Evolutionary conservation across 1,140 invertebrate genomes (phyloP).

Genomic region (Zaprionus lachaisei): DNA sequence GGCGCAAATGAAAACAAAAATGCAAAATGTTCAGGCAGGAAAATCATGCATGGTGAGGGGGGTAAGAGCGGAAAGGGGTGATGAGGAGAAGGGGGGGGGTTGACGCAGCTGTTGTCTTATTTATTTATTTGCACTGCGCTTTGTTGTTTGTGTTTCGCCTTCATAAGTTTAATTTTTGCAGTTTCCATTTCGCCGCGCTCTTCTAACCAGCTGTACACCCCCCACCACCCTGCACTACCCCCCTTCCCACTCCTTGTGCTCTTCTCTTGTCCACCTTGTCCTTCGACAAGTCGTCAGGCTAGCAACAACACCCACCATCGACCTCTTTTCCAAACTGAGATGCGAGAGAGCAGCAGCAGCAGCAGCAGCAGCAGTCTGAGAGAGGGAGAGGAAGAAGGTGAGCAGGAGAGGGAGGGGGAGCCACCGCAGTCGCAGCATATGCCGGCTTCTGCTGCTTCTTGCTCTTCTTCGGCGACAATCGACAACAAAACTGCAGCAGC

Average conservation of each 20-base stretch:
- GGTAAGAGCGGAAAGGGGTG: not conserved
- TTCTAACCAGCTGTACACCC: constrained; percentile 30
- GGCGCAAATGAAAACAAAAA: constrained; percentile 5
- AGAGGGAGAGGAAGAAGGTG: constrained; percentile 7
- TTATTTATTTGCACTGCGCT: constrained; percentile 68
- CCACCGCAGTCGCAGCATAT: constrained; percentile 69
- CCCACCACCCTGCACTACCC: not conserved
- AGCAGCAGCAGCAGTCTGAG: no score
- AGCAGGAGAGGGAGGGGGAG: constrained; percentile 8
- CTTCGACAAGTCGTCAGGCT: constrained; percentile 36
- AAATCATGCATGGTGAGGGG: constrained; percentile 18
- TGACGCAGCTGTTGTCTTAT: constrained; percentile 69
- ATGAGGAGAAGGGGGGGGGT: not conserved
- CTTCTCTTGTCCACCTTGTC: constrained; percentile 22
- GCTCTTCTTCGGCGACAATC: constrained; percentile 58
- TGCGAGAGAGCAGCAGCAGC: constrained; percentile 14
- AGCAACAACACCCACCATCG: constrained; percentile 69
- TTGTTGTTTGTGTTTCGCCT: constrained; percentile 48
- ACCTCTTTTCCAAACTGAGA: constrained; percentile 75
- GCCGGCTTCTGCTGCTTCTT: constrained; percentile 73
- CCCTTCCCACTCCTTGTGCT: not conserved
- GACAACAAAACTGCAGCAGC: constrained; percentile 52
- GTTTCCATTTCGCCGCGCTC: constrained; percentile 51
- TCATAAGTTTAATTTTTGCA: constrained; percentile 63
- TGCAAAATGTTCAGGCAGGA: constrained; percentile 49